Base-by-base conservation (phyloP, 1,140 invertebrate species). In the Anoplolepis gracilipes region DNA sequence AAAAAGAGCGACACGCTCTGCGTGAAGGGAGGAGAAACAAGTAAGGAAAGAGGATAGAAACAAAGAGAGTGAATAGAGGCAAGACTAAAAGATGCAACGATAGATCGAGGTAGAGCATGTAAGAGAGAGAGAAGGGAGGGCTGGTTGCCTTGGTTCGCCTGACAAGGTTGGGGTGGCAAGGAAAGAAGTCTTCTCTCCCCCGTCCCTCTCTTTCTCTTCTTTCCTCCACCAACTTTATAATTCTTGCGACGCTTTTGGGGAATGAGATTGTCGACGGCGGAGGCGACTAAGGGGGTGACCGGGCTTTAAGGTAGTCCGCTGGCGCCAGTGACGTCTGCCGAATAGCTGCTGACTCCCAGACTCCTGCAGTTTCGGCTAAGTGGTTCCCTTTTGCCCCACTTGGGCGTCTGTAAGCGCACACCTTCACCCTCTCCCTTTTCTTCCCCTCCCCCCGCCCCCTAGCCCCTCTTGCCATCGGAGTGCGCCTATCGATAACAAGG, bases 201-300 rank as follows among this genome's bases (percentile, higher is more conserved):
- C 39, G n/a, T 8, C 25, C 62, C 1, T n/a, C 19, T 42, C 55
- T 53, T 65, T 69, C 78, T 86, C 84, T 69, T 61, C 87, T 90
- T 84, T 89, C 88, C 90, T 93, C 87, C 88, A 81, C 85, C 89
- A 94, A 94, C 92, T 94, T 94, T 94, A 94, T 94, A 94, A 94
- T 94, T 94, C 93, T 93, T 94, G 92, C 89, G 94, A 94, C 93
- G 93, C 92, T 94, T 94, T 93, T 91, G 92, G 92, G 91, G 93
- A 94, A 93, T 93, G 92, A 94, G 93, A 93, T 93, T 91, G 87
- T 90, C 90, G 89, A 87, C 59, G 73, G 64, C 59, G 53, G 53
- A 16, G 59, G 61, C 57, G 86, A 59, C 64, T 22, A 61, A 30
- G 70, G 61, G 65, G 72, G 61, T 28, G 76, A 86, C 53, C 87